Conservation (phyloP, 2,113 vertebrate species). For the Tetrao urogallus region DNA sequence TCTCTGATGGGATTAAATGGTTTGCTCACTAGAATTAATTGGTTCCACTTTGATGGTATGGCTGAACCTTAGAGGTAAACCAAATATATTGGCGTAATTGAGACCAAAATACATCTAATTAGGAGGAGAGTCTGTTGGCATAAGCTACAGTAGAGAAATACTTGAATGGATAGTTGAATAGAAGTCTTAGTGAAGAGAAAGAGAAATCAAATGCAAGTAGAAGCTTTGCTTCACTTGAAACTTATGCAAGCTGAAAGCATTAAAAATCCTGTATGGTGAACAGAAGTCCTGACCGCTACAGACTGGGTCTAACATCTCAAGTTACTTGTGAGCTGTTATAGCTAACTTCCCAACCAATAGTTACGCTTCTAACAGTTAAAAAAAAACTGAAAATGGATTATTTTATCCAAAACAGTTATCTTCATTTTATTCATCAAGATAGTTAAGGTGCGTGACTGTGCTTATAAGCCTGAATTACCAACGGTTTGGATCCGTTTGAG, state of each 20-base stretch:
- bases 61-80: neutral
- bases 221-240: neutral
- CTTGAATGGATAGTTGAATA: neutral
- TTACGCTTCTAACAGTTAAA: neutral
- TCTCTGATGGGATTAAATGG: neutral
- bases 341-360: neutral
- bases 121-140: neutral
- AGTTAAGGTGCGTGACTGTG: accelerated
- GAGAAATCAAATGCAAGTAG: neutral
- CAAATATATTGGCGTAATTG: neutral
- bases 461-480: neutral
- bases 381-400: neutral
- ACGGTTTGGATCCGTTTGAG: accelerated
- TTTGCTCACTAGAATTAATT: neutral
- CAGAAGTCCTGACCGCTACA: neutral
- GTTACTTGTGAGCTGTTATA: neutral
- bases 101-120: neutral
- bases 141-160: neutral
- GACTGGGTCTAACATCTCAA: neutral
- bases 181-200: neutral
- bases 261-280: neutral
- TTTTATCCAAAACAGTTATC: neutral
- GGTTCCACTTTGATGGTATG: neutral
- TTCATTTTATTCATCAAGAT: neutral
- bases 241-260: neutral